Conservation (phyloP, 2,888 invertebrate species). For the Dendrolimus houi region DNA sequence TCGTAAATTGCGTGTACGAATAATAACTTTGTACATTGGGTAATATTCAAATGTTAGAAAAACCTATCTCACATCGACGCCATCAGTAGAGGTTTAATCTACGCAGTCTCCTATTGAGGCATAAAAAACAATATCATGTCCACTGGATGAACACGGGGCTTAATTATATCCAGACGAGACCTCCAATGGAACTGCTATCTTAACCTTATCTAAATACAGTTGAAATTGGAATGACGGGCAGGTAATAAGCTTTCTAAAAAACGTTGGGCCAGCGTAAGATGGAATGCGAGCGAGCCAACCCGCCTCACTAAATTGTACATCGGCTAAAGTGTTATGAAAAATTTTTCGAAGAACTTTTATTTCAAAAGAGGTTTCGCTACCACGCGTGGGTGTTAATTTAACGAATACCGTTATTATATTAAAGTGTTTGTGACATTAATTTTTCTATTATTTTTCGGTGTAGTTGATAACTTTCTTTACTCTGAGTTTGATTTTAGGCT, state of each 20-base stretch:
- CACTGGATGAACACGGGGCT: constrained; percentile 52
- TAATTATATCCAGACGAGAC: constrained; percentile 43
- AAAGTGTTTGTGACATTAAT: background rate
- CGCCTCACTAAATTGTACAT: background rate
- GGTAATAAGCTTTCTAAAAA: constrained; percentile 67
- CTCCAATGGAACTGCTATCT: constrained; percentile 17
- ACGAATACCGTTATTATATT: background rate
- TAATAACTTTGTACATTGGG: no score
- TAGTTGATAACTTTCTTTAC: no score
- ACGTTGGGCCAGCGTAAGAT: constrained; percentile 49
- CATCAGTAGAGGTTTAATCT: constrained; percentile 32
- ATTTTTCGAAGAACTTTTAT: background rate
- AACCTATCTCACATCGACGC: no score
- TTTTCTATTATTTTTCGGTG: background rate
- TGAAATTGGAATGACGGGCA: constrained; percentile 11
- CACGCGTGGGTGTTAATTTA: constrained; percentile 11
- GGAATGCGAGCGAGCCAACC: constrained; percentile 41
- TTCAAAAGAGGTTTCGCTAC: background rate
- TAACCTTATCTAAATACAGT: constrained; percentile 16
- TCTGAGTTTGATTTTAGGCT: no score
- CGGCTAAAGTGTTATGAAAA: background rate
- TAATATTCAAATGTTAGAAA: no score
- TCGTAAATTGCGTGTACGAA: no score
- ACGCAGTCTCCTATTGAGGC: constrained; percentile 58
- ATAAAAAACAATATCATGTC: constrained; percentile 71